Evolutionary conservation across 2,888 invertebrate species (phyloP), one percentile per base, ranked within the genome.

Genomic region (Spialia ferax): DNA sequence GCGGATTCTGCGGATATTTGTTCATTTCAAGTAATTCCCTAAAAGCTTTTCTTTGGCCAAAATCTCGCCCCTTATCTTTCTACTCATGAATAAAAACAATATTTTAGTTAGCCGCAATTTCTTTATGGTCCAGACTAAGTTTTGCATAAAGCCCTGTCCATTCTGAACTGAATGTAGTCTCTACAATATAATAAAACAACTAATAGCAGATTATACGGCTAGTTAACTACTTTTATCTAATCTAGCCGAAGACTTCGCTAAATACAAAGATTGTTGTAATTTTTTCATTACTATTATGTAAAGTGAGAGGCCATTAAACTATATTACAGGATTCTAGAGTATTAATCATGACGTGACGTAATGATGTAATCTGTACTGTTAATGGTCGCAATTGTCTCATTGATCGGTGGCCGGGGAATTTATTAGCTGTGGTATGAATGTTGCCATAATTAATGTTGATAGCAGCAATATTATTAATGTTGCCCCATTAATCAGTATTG

Each of bases 361-460:
- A 42, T 48, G 35, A 64, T 32, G 56, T 64, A 48, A 64, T 57
- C 56, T 45, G 56, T 18, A 23, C 32, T 63, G 55, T 55, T 63
- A 55, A 63, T 56, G 29, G 29, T 15, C 64, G 10, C 48, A 64
- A 64, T 64, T 57, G 64, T 56, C 64, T 64, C 56, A 57, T 57
- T 35, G 64, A 48, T 20, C 48, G 64, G 35, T 35, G 64, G 22
- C 42, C 20, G 8, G 61, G 60, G 45, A 48, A 29, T 48, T 61
- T 48, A 50, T 64, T 56, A 55, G 1, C 29, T 22, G 56, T 15
- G 13, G 8, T 35, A 8, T 29, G 26, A 56, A 63, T 62, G 42
- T 54, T 26, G 42, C 63, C 62, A 15, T 35, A 63, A 63, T 63
- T 63, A 26, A 54, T 38, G 13, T 26, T 38, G 22, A 13, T 5